Evolutionary conservation across 2,113 vertebrate species (phyloP).

Genomic region (Hypocryptadius cinnamomeus): DNA sequence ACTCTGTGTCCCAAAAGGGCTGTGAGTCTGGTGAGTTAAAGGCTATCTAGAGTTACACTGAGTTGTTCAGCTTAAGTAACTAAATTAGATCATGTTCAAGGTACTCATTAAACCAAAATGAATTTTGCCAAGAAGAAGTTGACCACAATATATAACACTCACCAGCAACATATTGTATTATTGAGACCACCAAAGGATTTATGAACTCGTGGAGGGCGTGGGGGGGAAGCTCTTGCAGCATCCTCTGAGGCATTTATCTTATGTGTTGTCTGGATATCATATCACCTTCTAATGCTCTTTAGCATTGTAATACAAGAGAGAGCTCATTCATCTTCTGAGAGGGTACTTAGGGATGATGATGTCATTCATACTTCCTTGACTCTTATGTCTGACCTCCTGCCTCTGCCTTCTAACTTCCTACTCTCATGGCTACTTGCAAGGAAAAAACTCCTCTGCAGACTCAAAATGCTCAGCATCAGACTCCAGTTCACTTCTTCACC

Average conservation of each 20-base stretch:
- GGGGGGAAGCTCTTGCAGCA: conserved; percentile 32
- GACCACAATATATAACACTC: conserved; percentile 14
- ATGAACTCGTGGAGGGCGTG: conserved; percentile 19
- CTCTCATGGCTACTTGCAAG: conserved; percentile 29
- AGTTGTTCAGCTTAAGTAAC: neutral
- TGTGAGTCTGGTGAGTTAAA: neutral
- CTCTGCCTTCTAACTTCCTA: conserved; percentile 50
- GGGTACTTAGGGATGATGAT: conserved; percentile 71
- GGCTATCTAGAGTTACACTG: neutral
- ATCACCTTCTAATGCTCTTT: conserved; percentile 78
- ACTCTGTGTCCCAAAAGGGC: neutral
- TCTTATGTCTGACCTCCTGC: conserved; percentile 48
- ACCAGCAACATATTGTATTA: conserved; percentile 20
- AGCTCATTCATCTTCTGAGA: conserved; percentile 59
- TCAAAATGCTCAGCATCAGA: neutral
- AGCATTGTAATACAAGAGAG: conserved; percentile 71
- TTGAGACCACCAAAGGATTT: conserved; percentile 39
- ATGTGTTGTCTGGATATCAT: conserved; percentile 69
- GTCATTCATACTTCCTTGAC: conserved; percentile 72
- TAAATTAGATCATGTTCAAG: conserved; percentile 18
- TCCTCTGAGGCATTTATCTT: conserved; percentile 59
- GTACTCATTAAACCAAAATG: conserved; percentile 25
- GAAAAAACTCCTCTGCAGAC: neutral
- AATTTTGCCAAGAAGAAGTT: conserved; percentile 23
- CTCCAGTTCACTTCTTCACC: neutral